Conservation (phyloP, 2,113 vertebrate species). For the Aphyosemion australe region DNA sequence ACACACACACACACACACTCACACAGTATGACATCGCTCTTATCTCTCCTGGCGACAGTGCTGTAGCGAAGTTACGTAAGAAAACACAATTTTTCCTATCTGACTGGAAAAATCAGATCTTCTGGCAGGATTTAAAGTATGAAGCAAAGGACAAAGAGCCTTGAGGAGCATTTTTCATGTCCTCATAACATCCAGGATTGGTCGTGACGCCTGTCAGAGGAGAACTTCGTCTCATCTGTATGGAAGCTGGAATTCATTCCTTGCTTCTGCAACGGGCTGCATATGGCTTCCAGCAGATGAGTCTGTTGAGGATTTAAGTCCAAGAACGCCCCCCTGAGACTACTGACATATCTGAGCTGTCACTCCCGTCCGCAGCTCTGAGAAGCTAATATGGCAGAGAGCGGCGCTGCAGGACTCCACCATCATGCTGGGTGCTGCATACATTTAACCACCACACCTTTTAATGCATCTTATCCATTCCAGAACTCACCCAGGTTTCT, state of each 20-base stretch:
- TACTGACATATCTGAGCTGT: slow-evolving; percentile 42
- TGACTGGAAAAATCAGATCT: slow-evolving; percentile 46
- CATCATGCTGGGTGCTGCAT: slow-evolving; percentile 7
- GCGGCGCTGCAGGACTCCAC: slow-evolving; percentile 10
- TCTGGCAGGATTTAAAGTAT: slow-evolving; percentile 17
- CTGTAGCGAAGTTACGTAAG: slow-evolving; percentile 53
- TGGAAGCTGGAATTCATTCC: slow-evolving; percentile 14
- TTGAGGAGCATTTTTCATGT: slow-evolving; percentile 5
- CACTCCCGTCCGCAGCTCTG: slow-evolving; percentile 26
- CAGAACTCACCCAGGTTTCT: background rate
- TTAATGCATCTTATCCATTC: slow-evolving; percentile 13
- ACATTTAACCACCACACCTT: slow-evolving; percentile 1
- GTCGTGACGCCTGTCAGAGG: slow-evolving; percentile 31
- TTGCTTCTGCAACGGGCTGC: slow-evolving; percentile 29
- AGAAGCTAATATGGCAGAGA: slow-evolving; percentile 1
- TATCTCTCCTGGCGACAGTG: slow-evolving; percentile 42
- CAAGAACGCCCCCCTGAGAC: slow-evolving; percentile 37
- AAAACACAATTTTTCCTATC: slow-evolving; percentile 20
- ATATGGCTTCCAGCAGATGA: slow-evolving; percentile 9
- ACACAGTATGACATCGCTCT: slow-evolving; percentile 24
- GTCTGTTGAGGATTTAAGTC: slow-evolving; percentile 20
- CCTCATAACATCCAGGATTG: slow-evolving; percentile 18
- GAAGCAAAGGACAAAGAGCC: slow-evolving; percentile 17
- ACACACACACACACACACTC: too few relatives aligned
- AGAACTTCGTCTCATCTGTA: slow-evolving; percentile 22